phyloP scores from a whole-genome alignment of 2,888 invertebrate genomes.

The Harpagoxenus sublaevis region DNA sequence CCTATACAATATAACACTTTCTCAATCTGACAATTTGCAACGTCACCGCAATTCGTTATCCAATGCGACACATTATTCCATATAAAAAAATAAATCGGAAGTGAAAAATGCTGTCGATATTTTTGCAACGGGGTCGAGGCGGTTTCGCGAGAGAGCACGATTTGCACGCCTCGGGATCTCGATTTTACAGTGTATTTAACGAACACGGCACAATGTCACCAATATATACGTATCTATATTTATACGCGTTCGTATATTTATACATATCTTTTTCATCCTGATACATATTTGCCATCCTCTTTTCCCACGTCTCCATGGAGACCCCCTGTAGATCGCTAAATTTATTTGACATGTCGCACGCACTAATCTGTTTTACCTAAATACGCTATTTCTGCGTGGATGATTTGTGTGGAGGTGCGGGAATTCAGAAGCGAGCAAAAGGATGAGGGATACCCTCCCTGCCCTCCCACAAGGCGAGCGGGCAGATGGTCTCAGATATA shows the following conservation, averaged over 20 bases:
- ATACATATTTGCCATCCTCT: neutral
- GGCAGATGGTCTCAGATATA: constrained; percentile 59
- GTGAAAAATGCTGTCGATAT: constrained; percentile 27
- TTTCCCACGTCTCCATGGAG: neutral
- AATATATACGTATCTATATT: constrained; percentile 19
- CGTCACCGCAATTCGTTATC: constrained; percentile 7
- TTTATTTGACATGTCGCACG: constrained; percentile 56
- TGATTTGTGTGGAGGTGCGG: constrained; percentile 55
- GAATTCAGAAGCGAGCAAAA: constrained; percentile 62
- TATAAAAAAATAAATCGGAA: constrained; percentile 40
- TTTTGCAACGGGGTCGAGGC: neutral
- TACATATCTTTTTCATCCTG: constrained; percentile 5
- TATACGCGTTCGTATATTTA: neutral
- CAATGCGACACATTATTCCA: constrained; percentile 2
- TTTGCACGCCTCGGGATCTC: neutral
- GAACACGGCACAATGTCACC: constrained; percentile 18
- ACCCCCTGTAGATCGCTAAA: constrained; percentile 43
- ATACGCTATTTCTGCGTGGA: constrained; percentile 45
- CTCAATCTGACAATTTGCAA: constrained; percentile 5
- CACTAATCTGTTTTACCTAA: constrained; percentile 43
- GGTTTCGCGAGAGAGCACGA: neutral
- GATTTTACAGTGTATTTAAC: constrained; percentile 39
- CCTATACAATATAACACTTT: neutral
- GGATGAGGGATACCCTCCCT: neutral
- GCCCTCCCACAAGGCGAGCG: constrained; percentile 27